Evolutionary conservation across 2,113 vertebrate species (phyloP), one percentile per base, ranked within the genome.

Genomic region (Thomomys bottae): DNA sequence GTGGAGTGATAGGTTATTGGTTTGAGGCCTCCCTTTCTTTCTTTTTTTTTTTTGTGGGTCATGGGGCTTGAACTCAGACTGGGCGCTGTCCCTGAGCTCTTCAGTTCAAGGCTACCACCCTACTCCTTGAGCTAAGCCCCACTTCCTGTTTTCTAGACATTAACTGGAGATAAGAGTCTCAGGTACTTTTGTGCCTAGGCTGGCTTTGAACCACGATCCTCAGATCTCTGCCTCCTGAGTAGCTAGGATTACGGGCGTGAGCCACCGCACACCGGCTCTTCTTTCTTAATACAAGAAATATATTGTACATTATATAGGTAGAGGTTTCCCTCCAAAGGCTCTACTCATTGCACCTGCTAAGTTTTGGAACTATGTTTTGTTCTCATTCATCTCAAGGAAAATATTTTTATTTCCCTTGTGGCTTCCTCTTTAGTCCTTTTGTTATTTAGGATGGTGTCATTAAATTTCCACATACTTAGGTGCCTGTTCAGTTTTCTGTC

Each of bases 361-460:
- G 40, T 42, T 59, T 54, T 57, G 23, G 6, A 63, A 4, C 3
- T 38, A 4, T 38, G 3, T 90, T 85, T 82, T 61, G 34, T 88
- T 63, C 91, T 61, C n/a, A 57, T 64, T 67, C 30, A 66, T 30
- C 57, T 84, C 57, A 36, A 84, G 67, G 38, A 59, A 9, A 36
- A 32, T 76, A 71, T 84, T 20, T 91, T 57, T 78, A 20, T 83
- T 75, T 66, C 54, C 38, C 86, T 10, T 67, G 6, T 42, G 40
- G 40, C 49, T 80, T 78, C 34, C 59, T 79, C 66, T 83, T 64
- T 90, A 81, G 91, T 59, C 9, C 6, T 14, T 21, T 79, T n/a
- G 45, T 66, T 76, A 32, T 70, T 84, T 79, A n/a, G 8, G 15
- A 87, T 72, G 36, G 24, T 24, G 2, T 15, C 85, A 30, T 54